These are phyloP conservation scores for Limonius californicus DNA, from an alignment of 1,140 invertebrate species.

Conservation along the genomic window DNA sequence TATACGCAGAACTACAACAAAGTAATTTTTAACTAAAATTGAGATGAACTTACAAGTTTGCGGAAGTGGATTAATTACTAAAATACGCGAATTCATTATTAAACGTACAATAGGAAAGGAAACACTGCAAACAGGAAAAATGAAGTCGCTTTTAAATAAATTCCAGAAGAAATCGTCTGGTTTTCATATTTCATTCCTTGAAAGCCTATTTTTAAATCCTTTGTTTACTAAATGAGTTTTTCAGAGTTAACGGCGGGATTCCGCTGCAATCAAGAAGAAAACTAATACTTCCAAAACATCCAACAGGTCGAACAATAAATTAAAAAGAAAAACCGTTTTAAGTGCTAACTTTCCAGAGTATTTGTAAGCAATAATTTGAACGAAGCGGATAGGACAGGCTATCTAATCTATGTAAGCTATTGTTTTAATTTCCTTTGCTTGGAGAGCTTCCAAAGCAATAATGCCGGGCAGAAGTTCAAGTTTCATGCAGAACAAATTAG, in stretches of 20 bases:
- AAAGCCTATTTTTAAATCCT: too few relatives aligned
- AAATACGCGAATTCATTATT: neutral
- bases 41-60: neutral
- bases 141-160: too few relatives aligned
- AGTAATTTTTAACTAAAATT: neutral
- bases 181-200: too few relatives aligned
- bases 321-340: too few relatives aligned
- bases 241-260: too few relatives aligned
- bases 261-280: too few relatives aligned
- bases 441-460: constrained; percentile 35
- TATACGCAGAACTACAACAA: neutral
- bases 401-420: constrained; percentile 24
- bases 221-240: too few relatives aligned
- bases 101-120: too few relatives aligned
- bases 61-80: neutral
- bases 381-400: constrained; percentile 7
- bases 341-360: too few relatives aligned
- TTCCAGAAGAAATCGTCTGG: too few relatives aligned
- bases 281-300: neutral
- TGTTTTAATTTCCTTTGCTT: constrained; percentile 35
- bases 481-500: constrained; percentile 38
- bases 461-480: constrained; percentile 35
- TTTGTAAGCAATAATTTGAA: constrained; percentile 7
- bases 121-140: too few relatives aligned
- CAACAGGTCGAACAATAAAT: too few relatives aligned